These are phyloP conservation scores for Glandiceps talaboti DNA, from an alignment of 53 echinoderm and acorn worm species.

Conservation along the genomic window DNA sequence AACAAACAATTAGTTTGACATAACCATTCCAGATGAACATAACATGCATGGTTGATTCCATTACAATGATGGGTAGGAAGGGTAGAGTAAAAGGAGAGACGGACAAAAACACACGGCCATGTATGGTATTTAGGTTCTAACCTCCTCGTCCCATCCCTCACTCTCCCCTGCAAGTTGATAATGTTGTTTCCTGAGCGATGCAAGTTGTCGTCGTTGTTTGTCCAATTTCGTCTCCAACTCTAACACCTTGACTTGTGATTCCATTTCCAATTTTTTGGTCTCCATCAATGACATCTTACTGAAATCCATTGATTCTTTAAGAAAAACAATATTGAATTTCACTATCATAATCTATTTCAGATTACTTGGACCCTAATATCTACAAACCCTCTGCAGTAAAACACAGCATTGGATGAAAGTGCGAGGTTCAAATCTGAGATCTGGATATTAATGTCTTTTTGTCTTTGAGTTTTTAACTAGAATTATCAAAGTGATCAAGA, in stretches of 20 bases:
- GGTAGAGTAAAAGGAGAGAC: neutral
- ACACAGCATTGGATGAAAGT: too few relatives aligned
- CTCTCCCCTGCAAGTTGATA: slow-evolving; percentile 83
- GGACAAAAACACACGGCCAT: neutral
- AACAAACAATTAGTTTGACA: too few relatives aligned
- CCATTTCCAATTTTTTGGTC: slow-evolving; percentile 91
- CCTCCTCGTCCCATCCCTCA: slow-evolving; percentile 91
- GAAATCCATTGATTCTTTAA: slow-evolving; percentile 47
- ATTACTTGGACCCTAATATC: too few relatives aligned
- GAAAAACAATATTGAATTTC: too few relatives aligned
- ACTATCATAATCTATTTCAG: too few relatives aligned
- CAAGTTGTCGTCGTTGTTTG: slow-evolving; percentile 67
- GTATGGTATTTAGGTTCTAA: neutral
- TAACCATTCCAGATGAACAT: neutral
- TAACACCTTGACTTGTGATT: slow-evolving; percentile 62
- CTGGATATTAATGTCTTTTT: too few relatives aligned
- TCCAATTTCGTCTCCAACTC: slow-evolving; percentile 76
- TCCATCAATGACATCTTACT: slow-evolving; percentile 75
- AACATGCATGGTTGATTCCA: neutral
- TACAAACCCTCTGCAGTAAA: too few relatives aligned
- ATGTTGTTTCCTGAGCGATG: slow-evolving; percentile 66
- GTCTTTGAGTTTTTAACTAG: too few relatives aligned
- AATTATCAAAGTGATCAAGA: too few relatives aligned
- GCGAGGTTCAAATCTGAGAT: too few relatives aligned
- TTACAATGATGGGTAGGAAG: neutral